A percentile compares a stretch with the other conserved stretches of the same genome.
These are phyloP conservation scores for Neoascia interrupta DNA, from an alignment of 2,888 invertebrate genomes.

Conservation along the genomic window DNA sequence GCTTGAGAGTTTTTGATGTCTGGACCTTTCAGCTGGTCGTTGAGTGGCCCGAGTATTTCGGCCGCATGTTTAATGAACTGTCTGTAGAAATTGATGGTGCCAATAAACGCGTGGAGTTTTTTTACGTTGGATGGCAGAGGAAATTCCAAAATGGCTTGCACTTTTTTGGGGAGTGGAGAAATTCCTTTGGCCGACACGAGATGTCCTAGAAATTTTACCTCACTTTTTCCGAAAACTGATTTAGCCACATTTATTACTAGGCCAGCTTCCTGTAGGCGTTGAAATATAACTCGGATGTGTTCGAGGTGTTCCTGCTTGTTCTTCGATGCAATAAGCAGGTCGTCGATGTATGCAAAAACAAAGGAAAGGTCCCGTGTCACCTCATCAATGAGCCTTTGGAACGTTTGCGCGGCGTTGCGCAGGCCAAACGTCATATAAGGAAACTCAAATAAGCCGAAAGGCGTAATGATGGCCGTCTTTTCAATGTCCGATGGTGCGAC, in stretches of 20 bases:
- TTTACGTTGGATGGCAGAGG: constrained; percentile 9
- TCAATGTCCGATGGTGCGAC: constrained; percentile 54
- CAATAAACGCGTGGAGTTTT: constrained; percentile 39
- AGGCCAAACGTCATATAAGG: constrained; percentile 74
- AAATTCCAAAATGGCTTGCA: constrained; percentile 37
- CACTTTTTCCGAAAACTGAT: constrained; percentile 24
- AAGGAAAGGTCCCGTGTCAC: constrained; percentile 67
- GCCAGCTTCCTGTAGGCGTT: constrained; percentile 68
- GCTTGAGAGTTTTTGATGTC: neutral
- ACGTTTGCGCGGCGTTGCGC: constrained; percentile 75
- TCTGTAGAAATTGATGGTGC: constrained; percentile 48
- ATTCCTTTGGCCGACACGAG: constrained; percentile 32
- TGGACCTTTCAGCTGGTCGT: constrained; percentile 1
- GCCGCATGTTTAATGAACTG: constrained; percentile 35
- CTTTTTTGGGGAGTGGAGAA: constrained; percentile 21
- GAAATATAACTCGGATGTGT: constrained; percentile 64
- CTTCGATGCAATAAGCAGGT: neutral
- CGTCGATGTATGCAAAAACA: constrained; percentile 38
- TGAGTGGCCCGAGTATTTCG: constrained; percentile 5
- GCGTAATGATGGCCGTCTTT: constrained; percentile 70
- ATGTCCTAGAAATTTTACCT: constrained; percentile 52
- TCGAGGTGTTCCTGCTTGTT: constrained; percentile 65
- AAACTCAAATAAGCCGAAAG: constrained; percentile 75
- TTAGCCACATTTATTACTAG: constrained; percentile 65
- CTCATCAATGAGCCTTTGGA: constrained; percentile 74